These are phyloP conservation scores for Lissonota sp. DNA, from an alignment of 2,888 invertebrate species.

Conservation along the genomic window DNA sequence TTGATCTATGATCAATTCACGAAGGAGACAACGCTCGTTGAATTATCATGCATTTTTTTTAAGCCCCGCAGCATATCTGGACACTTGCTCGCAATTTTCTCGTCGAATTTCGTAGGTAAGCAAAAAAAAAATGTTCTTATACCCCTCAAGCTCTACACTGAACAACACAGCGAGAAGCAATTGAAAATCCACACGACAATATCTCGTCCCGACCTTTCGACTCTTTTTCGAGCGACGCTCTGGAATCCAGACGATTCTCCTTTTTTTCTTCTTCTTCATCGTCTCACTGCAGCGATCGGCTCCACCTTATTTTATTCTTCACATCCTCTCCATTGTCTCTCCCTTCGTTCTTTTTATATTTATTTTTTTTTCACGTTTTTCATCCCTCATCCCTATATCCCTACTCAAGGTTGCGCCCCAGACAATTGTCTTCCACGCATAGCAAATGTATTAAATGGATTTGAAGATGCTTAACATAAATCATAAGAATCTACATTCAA, in stretches of 20 bases:
- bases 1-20: too few relatives aligned
- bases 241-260: slow-evolving; percentile 46
- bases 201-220: slow-evolving; percentile 42
- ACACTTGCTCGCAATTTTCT: slow-evolving; percentile 8
- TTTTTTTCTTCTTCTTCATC: slow-evolving; percentile 23
- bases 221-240: slow-evolving; percentile 29
- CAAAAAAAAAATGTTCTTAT: slow-evolving; percentile 22
- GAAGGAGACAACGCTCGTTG: too few relatives aligned
- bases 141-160: slow-evolving; percentile 20
- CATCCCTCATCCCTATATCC: neutral
- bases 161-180: slow-evolving; percentile 34
- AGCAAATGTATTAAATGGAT: too few relatives aligned
- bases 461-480: too few relatives aligned
- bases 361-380: slow-evolving; percentile 19
- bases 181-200: slow-evolving; percentile 37
- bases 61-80: slow-evolving; percentile 5
- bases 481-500: too few relatives aligned
- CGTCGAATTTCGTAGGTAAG: slow-evolving; percentile 31
- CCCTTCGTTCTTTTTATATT: slow-evolving; percentile 9
- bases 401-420: too few relatives aligned
- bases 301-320: slow-evolving; percentile 11
- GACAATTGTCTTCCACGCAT: too few relatives aligned
- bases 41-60: neutral
- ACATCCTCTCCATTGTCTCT: slow-evolving; percentile 9
- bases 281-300: slow-evolving; percentile 20